Conservation (phyloP, 2,113 vertebrate genomes). For the Struthidea cinerea region DNA sequence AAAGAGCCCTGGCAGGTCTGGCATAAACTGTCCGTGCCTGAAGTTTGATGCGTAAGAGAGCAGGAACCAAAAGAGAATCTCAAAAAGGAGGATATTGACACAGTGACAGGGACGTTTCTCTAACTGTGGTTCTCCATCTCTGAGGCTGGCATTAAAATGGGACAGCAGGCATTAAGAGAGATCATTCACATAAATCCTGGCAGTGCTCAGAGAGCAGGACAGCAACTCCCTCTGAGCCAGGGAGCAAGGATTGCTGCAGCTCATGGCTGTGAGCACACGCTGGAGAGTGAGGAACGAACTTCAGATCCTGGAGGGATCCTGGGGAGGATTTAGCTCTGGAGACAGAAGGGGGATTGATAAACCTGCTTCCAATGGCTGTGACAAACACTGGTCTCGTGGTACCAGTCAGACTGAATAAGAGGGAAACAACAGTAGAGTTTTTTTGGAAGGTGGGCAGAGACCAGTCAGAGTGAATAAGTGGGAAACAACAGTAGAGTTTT, state of each 20-base stretch:
- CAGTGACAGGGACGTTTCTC: not conserved
- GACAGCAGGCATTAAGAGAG: not conserved
- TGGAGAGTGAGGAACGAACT: not conserved
- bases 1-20: not conserved
- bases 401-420: rapidly evolving
- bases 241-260: not conserved
- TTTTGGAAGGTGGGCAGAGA: not conserved
- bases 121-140: not conserved
- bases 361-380: not conserved
- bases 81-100: not conserved
- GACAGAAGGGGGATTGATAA: not conserved
- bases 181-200: not conserved
- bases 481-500: not conserved
- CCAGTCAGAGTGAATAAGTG: rapidly evolving
- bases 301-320: not conserved
- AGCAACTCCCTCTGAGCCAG: not conserved
- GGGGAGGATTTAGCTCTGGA: not conserved
- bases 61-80: not conserved
- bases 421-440: not conserved
- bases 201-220: not conserved
- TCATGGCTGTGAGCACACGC: rapidly evolving
- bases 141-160: not conserved
- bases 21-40: not conserved
- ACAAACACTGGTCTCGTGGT: not conserved
- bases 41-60: not conserved